These are phyloP conservation scores for Aphis gossypii DNA, from an alignment of 1,140 invertebrate genomes.

Conservation along the genomic window DNA sequence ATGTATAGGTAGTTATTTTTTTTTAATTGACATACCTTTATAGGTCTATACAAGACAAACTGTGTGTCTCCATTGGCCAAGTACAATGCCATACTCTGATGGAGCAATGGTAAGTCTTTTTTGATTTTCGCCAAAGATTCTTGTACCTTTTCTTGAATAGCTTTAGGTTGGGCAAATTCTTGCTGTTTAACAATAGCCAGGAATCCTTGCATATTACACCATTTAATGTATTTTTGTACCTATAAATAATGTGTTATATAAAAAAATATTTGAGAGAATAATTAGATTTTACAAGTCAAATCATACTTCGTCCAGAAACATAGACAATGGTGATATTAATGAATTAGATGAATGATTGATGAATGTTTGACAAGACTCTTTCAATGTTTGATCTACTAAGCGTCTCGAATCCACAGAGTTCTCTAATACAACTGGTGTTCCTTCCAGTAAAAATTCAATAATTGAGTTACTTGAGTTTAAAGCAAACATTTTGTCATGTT, in stretches of 20 bases:
- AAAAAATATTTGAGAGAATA: slow-evolving; percentile 63
- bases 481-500: slow-evolving; percentile 85
- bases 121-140: slow-evolving; percentile 79
- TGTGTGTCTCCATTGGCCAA: slow-evolving; percentile 96
- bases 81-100: slow-evolving; percentile 91
- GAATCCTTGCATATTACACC: slow-evolving; percentile 55
- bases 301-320: slow-evolving; percentile 78
- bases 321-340: slow-evolving; percentile 76
- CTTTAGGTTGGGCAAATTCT: slow-evolving; percentile 53
- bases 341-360: slow-evolving; percentile 82
- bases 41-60: slow-evolving; percentile 91
- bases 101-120: slow-evolving; percentile 78
- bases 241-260: neutral
- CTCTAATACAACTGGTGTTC: slow-evolving; percentile 91
- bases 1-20: too few species aligned
- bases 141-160: slow-evolving; percentile 64
- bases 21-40: slow-evolving; percentile 71
- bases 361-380: slow-evolving; percentile 88
- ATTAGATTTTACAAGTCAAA: slow-evolving; percentile 61
- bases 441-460: slow-evolving; percentile 88
- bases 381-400: slow-evolving; percentile 91
- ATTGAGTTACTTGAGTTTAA: slow-evolving; percentile 89
- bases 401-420: slow-evolving; percentile 92
- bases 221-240: slow-evolving; percentile 53
- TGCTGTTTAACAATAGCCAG: slow-evolving; percentile 41